Evolutionary conservation across 2,797 vertebrate genomes (phyloP).

Genomic region (Tangara arthus): DNA sequence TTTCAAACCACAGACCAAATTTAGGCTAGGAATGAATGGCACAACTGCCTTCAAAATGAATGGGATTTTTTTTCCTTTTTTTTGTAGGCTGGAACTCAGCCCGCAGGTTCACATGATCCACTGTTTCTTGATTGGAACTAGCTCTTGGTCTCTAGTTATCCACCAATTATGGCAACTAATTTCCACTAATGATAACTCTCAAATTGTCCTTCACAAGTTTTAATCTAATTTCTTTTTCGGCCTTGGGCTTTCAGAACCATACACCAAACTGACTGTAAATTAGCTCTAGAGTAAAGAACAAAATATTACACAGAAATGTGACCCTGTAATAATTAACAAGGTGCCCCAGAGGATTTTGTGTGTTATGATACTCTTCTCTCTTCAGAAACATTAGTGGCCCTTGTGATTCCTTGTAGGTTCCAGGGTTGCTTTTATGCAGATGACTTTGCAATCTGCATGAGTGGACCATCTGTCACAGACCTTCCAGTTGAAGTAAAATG

Average conservation of each 20-base stretch:
- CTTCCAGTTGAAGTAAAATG: neutral
- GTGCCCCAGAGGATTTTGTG: neutral
- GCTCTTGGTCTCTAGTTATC: neutral
- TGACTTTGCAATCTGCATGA: neutral
- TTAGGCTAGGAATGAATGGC: neutral
- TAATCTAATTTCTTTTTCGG: neutral
- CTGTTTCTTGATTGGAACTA: neutral
- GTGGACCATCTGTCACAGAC: constrained; percentile 39
- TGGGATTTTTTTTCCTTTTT: neutral
- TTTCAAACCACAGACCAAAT: neutral
- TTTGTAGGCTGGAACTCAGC: neutral
- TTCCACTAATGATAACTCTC: neutral
- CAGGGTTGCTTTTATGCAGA: neutral
- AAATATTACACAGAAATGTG: constrained; percentile 4
- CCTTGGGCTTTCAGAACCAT: neutral
- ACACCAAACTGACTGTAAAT: neutral
- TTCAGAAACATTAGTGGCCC: neutral
- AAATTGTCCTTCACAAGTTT: neutral
- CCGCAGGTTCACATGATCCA: neutral
- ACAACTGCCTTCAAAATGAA: neutral
- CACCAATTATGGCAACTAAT: neutral
- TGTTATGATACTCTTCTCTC: neutral
- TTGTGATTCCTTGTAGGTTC: constrained; percentile 17
- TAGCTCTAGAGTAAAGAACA: constrained; percentile 6
- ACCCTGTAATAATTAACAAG: constrained; percentile 31